Evolutionary conservation across 1,140 invertebrate species (phyloP), one percentile per base, ranked within the genome.

Genomic region (Bombus ignitus): DNA sequence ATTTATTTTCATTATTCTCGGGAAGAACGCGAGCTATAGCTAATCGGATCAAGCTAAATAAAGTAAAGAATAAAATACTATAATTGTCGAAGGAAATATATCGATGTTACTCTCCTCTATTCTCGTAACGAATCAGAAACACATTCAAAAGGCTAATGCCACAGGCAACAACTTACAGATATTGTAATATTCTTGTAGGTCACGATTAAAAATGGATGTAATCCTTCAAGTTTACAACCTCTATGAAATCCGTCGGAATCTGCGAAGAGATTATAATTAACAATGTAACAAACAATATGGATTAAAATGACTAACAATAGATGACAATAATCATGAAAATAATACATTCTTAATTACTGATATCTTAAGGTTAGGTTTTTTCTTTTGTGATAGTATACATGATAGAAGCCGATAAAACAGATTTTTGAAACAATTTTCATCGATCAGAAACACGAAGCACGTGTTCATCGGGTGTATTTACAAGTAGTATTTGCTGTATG

Each of bases 111-210:
- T 22, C 5, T 3, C 6, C 47, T 22, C 47, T 53, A 53, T 53
- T 53, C 18, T 22, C 18, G 1, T 53, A 22, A 53, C 6, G 47
- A 53, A 53, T 53, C 47, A 53, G 18, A 22, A 22, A 8, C 18
- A 53, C 8, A 0, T 25, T 68, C 18, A 1, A 68, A 35, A 35
- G 25, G n/a, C 3, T 28, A 39, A n/a, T 28, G 2, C 3, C 2
- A 37, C 39, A 85, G 59, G 32, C 65, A 76, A 59, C 70, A 88
- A 94, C 92, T 95, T 87, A 95, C 95, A 82, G 94, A 94, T 93
- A 95, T 93, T 59, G 94, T 94, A 81, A 95, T 93, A 86, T 95
- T 94, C 91, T 94, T 95, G 87, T 95, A 95, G 47, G 95, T 95
- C 73, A 95, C 93, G 75, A 95, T 94, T 80, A 95, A 91, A 73